Base-by-base conservation (phyloP, 2,888 invertebrate species). In the Cheilosia pagana region DNA sequence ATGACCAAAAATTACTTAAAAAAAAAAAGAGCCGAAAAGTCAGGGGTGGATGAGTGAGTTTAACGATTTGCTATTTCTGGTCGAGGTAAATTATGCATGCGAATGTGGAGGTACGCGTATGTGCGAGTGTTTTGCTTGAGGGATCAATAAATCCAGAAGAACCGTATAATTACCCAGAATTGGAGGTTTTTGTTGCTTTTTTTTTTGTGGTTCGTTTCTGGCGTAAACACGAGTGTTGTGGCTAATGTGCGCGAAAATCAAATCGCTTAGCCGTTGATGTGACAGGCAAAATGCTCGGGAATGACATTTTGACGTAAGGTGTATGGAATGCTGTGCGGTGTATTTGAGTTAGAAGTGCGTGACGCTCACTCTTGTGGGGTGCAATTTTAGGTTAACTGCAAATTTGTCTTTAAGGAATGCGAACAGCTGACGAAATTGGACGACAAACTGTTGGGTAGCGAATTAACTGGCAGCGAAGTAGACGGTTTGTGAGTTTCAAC, bases 141-240 rank as follows among this genome's bases (percentile, higher is more conserved):
- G 85, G 79, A 81, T 85, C 75, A 85, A 85, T 81, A 85, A 79
- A 85, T 85, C 63, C 81, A 81, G 81, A 85, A 85, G 85, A 81
- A 85, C 85, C 85, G 85, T 85, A 85, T 85, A 85, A 85, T 85
- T 79, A 85, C 85, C 57, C 52, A 45, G 76, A 76, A 76, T 81
- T 85, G 75, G 59, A 12, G 76, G 53, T 57, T 65, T 50, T 62
- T 83, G 72, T 74, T 70, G 75, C n/a, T 63, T 63, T 57, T 70
- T 53, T 70, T 77, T 63, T 50, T 53, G 35, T 10, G 28, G 50
- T 75, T 21, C 31, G 21, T 39, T 77, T 77, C 62, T 48, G 50
- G 21, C 50, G 31, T 16, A 6, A 14, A 21, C 14, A n/a, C 45
- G 71, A 65, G 77, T 78, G 78, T 72, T 72, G 72, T 72, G 78